Percentiles rank a stretch among this genome's conserved stretches.
Evolutionary conservation across 2,888 invertebrate species (phyloP).

Genomic region (Antitype chi): DNA sequence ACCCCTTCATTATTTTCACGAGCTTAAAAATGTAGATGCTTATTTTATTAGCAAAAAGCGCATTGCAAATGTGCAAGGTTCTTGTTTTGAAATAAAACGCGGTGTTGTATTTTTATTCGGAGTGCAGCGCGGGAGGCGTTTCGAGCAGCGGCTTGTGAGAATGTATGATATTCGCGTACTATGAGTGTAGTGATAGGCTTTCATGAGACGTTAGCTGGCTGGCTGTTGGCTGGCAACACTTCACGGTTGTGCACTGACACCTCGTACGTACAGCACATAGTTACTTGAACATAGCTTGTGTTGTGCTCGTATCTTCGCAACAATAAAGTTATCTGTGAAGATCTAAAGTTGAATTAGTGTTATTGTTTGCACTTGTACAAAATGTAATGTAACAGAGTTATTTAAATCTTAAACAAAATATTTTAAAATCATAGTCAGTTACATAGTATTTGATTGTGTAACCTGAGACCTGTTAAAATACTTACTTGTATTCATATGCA

Average conservation of each 20-base stretch:
- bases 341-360: not conserved
- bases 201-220: constrained; percentile 49
- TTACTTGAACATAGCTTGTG: constrained; percentile 4
- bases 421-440: not conserved
- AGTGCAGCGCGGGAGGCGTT: constrained; percentile 14
- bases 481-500: constrained; percentile 8
- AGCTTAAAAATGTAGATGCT: constrained; percentile 30
- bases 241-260: constrained; percentile 42
- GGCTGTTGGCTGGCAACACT: constrained; percentile 60
- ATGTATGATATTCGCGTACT: constrained; percentile 45
- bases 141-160: constrained; percentile 23
- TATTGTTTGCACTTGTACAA: not conserved
- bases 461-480: not conserved
- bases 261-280: constrained; percentile 19
- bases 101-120: constrained; percentile 46
- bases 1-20: constrained; percentile 17
- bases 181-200: constrained; percentile 50
- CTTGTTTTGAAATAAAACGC: constrained; percentile 36
- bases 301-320: constrained; percentile 2
- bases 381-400: not conserved
- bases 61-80: constrained; percentile 34
- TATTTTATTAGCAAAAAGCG: constrained; percentile 26
- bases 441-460: not conserved
- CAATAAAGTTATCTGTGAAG: not conserved
- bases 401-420: not conserved